Conservation (phyloP, 2,113 vertebrate species). For the Zootoca vivipara region DNA sequence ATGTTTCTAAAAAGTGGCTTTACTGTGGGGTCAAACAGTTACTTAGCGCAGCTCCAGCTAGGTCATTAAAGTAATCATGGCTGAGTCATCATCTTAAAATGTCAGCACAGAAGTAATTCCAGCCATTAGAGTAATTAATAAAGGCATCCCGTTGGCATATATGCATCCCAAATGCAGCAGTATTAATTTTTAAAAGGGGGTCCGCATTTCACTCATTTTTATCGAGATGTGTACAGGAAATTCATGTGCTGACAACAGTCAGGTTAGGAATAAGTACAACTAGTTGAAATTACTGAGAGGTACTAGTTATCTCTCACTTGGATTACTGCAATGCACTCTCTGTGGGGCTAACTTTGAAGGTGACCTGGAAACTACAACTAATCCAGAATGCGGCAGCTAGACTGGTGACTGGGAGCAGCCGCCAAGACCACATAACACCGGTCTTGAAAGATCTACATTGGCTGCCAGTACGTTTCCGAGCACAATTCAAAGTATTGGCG, state of each 20-base stretch:
- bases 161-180: too few relatives aligned
- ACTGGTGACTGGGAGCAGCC: too few relatives aligned
- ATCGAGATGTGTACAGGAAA: neutral
- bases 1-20: constrained; percentile 2
- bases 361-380: too few relatives aligned
- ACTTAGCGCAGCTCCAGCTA: neutral
- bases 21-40: neutral
- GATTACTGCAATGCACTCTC: too few relatives aligned
- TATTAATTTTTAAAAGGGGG: neutral
- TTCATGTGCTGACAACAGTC: neutral
- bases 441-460: too few relatives aligned
- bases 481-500: too few relatives aligned
- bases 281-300: neutral
- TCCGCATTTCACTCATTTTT: neutral
- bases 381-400: too few relatives aligned
- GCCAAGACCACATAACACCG: too few relatives aligned
- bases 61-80: constrained; percentile 14
- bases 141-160: neutral
- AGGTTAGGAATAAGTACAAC: neutral
- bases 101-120: neutral
- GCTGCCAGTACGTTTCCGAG: too few relatives aligned
- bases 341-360: too few relatives aligned
- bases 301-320: too few relatives aligned
- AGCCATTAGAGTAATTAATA: neutral
- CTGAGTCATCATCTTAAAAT: neutral